Base-by-base conservation (phyloP, 2,888 invertebrate genomes). In the Litoditis marina region DNA sequence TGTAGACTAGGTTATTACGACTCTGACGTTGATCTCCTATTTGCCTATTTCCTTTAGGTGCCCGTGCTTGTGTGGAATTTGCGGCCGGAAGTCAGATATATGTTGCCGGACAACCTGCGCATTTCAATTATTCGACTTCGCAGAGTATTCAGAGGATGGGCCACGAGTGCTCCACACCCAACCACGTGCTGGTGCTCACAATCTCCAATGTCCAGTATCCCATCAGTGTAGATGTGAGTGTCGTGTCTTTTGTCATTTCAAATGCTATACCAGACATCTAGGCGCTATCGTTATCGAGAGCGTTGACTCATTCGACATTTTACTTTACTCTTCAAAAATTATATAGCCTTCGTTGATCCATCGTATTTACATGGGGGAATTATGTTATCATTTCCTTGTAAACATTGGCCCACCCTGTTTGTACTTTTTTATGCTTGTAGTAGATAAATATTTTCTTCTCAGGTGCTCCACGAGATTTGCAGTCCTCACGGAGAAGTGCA, bases 201-300 rank as follows among this genome's bases (percentile, higher is more conserved):
- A 91, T 98, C 85, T 90, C 94, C 85, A 96, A 96, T 86, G 94
- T 95, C 69, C 92, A 94, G 85, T 98, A 96, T 86, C 95, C 96
- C 68, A 95, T 98, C 86, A 95, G 94, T 86, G 95, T 95, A 89
- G 73, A 74, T 32, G 75, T 76, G 32, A 63, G 67, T 53, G 46
- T 46, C 19, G 19, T n/a, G 30, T 28, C 47, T 25, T 39, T n/a
- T n/a, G n/a, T n/a, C n/a, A n/a, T n/a, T n/a, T n/a, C n/a, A n/a
- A n/a, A n/a, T n/a, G n/a, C n/a, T n/a, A n/a, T n/a, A n/a, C n/a
- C n/a, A n/a, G n/a, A n/a, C n/a, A n/a, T n/a, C n/a, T n/a, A n/a
- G n/a, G n/a, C n/a, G n/a, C n/a, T n/a, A n/a, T n/a, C n/a, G n/a
- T n/a, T n/a, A n/a, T n/a, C n/a, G n/a, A n/a, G n/a, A n/a, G n/a